Conservation (phyloP, 2,888 invertebrate genomes). For the Diplazon laetatorius region DNA sequence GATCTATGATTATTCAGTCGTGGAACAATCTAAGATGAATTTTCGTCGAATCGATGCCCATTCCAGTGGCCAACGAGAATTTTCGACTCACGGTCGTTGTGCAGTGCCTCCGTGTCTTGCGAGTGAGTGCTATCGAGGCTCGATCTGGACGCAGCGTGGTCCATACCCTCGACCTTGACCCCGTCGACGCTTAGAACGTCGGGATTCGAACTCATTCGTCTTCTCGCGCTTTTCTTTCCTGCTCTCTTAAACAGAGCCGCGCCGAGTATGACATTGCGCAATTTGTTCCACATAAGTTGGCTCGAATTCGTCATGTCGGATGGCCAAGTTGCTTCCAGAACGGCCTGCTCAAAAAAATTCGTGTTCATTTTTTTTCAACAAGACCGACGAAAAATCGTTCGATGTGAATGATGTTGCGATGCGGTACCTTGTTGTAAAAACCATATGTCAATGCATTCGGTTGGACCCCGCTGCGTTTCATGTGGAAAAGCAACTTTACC, state of each 20-base stretch:
- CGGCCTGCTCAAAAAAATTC: slow-evolving; percentile 88
- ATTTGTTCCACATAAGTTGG: slow-evolving; percentile 95
- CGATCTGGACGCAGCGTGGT: slow-evolving; percentile 80
- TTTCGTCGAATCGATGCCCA: too few species aligned
- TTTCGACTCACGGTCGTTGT: slow-evolving; percentile 76
- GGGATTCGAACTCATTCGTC: slow-evolving; percentile 83
- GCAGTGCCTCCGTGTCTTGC: slow-evolving; percentile 79
- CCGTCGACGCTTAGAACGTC: slow-evolving; percentile 80
- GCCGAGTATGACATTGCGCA: slow-evolving; percentile 95
- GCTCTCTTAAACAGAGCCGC: slow-evolving; percentile 94
- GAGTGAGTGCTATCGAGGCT: slow-evolving; percentile 81
- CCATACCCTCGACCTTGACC: slow-evolving; percentile 76
- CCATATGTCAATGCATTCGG: slow-evolving; percentile 99
- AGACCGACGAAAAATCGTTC: too few species aligned
- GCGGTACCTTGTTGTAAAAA: slow-evolving; percentile 86
- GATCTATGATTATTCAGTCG: too few species aligned
- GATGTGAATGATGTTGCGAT: too few species aligned
- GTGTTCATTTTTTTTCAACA: too few species aligned
- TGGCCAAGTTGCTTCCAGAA: slow-evolving; percentile 98
- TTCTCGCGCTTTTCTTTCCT: slow-evolving; percentile 85
- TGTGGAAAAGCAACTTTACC: slow-evolving; percentile 94
- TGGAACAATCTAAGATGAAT: too few species aligned
- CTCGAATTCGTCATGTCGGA: slow-evolving; percentile 91
- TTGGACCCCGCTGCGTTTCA: slow-evolving; percentile 96
- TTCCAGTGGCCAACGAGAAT: slow-evolving; percentile 22